Evolutionary conservation across 2,888 invertebrate species (phyloP).

Genomic region (Pachydiplax longipennis): DNA sequence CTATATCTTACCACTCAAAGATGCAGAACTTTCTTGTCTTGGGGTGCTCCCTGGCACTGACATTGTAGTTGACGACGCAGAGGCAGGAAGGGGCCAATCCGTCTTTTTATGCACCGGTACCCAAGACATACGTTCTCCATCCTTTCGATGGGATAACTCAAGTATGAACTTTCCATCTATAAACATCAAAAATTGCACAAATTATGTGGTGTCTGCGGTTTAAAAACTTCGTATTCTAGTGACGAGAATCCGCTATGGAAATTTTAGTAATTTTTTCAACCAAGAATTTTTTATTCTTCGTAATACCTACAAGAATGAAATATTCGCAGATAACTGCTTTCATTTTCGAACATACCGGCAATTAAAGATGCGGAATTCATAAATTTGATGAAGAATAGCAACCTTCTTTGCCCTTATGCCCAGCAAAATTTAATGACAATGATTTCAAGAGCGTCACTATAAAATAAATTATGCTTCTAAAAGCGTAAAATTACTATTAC

Average conservation of each 20-base stretch:
- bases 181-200: constrained; percentile 53
- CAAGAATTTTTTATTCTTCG: not conserved
- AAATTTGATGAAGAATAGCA: not conserved
- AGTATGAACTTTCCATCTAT: constrained; percentile 90
- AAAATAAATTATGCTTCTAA: not conserved
- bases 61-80: constrained; percentile 56
- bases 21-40: constrained; percentile 74
- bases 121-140: constrained; percentile 85
- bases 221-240: not conserved
- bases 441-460: not conserved
- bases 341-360: not conserved
- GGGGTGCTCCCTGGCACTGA: constrained; percentile 67
- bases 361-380: not conserved
- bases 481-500: not conserved
- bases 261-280: not conserved
- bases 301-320: not conserved
- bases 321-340: not conserved
- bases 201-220: not conserved
- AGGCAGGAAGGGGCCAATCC: constrained; percentile 81
- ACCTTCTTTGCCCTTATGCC: not conserved
- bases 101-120: constrained; percentile 88
- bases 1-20: constrained; percentile 74
- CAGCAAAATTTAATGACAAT: not conserved
- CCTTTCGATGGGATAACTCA: constrained; percentile 79
- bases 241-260: not conserved